Base-by-base conservation (phyloP, 2,113 vertebrate genomes). In the Boleophthalmus pectinirostris region DNA sequence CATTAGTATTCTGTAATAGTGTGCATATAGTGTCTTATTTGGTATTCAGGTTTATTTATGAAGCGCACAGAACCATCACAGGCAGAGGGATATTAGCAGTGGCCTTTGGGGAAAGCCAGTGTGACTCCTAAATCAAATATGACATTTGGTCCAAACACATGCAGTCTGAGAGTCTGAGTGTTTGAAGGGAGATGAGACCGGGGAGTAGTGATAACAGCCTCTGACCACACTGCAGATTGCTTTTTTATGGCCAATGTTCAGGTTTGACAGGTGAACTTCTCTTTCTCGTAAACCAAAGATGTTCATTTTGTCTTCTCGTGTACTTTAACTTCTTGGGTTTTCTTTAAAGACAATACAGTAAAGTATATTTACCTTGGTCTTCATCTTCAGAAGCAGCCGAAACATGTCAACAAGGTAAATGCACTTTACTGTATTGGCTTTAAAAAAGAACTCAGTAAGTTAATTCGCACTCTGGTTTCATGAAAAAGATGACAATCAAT, bases 71-170 rank as follows among this genome's bases (percentile, higher is more conserved):
- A 16, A 25, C 18, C 14, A 16, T 7, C 60, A 38, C 11, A 63
- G 60, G 25, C 60, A 29, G 60, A 63, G 60, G 25, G 23, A 24
- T 9, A 63, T 63, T 38, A 63, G 60, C 60, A 2, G 16, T 38
- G 60, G 29, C 29, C 60, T 63, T 63, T 63, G 60, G 29, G 57
- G 60, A 29, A n/a, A 38, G 29, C 18, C 60, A 20, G 57, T 33
- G 60, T 10, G 60, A 60, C 57, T 60, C 57, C 23, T 60, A 25
- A 60, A 60, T 60, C 57, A 60, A 60, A 60, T 15, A 38, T 38
- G 60, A 38, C 60, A 38, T 63, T 63, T 63, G 25, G 15, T 7
- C 8, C 11, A 38, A 63, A 35, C 60, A 38, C 60, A 10, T 38
- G 29, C 60, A 63, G 35, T 63, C n/a, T 43, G 38, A 43, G 9